Evolutionary conservation across 37 sponge, comb jelly and placozoan genomes (phyloP).

Genomic region (Lycopodina hypogea): DNA sequence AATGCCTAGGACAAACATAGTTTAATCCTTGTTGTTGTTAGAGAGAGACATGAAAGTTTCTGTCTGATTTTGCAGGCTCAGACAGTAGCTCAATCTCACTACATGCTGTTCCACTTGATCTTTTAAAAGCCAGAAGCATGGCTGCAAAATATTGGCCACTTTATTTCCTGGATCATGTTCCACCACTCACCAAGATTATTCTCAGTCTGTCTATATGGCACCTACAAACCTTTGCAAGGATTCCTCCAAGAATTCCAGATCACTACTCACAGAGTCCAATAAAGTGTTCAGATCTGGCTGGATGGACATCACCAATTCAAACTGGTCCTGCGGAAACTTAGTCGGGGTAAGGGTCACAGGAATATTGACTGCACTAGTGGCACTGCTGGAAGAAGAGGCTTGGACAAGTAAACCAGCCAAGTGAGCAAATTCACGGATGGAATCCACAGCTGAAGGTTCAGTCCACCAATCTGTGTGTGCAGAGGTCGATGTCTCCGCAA

Average conservation of each 20-base stretch:
- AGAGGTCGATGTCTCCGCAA: too few relatives aligned
- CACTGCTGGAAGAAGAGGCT: background rate
- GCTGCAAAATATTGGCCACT: too few relatives aligned
- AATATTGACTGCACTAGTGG: background rate
- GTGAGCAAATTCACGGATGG: slow-evolving; percentile 22
- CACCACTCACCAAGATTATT: too few relatives aligned
- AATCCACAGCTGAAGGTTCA: background rate
- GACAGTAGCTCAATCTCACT: too few relatives aligned
- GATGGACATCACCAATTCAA: slow-evolving; percentile 24
- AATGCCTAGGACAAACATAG: too few relatives aligned
- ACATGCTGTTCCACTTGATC: too few relatives aligned
- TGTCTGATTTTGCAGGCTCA: too few relatives aligned
- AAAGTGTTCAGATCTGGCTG: slow-evolving; percentile 44
- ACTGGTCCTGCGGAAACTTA: slow-evolving; percentile 47
- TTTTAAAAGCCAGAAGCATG: too few relatives aligned
- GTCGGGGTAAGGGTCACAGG: slow-evolving; percentile 36
- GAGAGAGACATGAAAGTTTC: too few relatives aligned
- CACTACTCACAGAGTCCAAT: slow-evolving; percentile 36
- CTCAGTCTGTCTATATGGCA: too few relatives aligned
- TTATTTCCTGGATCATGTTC: too few relatives aligned
- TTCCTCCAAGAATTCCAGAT: slow-evolving; percentile 39
- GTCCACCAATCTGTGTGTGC: slow-evolving; percentile 17
- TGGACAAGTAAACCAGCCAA: background rate
- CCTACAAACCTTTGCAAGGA: slow-evolving; percentile 9
- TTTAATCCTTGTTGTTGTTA: too few relatives aligned